These are phyloP conservation scores for Phacellophora camtschatica DNA, from an alignment of 30 jellyfish, hydroid and myxozoan genomes.

Conservation along the genomic window DNA sequence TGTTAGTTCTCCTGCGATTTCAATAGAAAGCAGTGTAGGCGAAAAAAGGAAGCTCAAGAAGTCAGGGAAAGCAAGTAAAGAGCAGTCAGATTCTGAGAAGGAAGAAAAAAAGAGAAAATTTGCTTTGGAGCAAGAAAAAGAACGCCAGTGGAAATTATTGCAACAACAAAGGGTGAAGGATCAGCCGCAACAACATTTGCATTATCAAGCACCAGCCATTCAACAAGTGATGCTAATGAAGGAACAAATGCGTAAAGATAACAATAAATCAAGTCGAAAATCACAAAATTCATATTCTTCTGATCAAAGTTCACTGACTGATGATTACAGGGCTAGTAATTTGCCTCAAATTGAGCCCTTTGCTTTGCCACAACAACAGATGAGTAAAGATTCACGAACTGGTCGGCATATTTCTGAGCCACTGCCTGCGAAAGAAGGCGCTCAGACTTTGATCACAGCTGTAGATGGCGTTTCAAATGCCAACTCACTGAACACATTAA, in stretches of 20 bases:
- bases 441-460: background rate
- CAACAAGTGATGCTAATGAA: constrained; percentile 63
- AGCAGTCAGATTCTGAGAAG: constrained; percentile 48
- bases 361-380: background rate
- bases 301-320: background rate
- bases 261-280: constrained; percentile 34
- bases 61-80: constrained; percentile 20
- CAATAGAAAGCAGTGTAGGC: constrained; percentile 12
- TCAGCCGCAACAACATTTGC: constrained; percentile 80
- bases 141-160: constrained; percentile 74
- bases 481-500: constrained; percentile 11
- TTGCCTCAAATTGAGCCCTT: constrained; percentile 63
- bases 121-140: constrained; percentile 83
- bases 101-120: constrained; percentile 56
- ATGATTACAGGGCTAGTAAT: constrained; percentile 22
- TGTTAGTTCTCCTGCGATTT: constrained; percentile 20
- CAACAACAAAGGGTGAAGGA: constrained; percentile 85
- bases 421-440: background rate
- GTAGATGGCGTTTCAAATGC: background rate
- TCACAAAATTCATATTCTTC: constrained; percentile 1
- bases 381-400: constrained; percentile 4
- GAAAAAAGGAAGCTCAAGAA: constrained; percentile 49
- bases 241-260: constrained; percentile 69
- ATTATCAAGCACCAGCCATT: constrained; percentile 54
- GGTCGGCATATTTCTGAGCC: background rate